Conservation (phyloP, 2,888 invertebrate genomes). For the Isoperla grammatica region DNA sequence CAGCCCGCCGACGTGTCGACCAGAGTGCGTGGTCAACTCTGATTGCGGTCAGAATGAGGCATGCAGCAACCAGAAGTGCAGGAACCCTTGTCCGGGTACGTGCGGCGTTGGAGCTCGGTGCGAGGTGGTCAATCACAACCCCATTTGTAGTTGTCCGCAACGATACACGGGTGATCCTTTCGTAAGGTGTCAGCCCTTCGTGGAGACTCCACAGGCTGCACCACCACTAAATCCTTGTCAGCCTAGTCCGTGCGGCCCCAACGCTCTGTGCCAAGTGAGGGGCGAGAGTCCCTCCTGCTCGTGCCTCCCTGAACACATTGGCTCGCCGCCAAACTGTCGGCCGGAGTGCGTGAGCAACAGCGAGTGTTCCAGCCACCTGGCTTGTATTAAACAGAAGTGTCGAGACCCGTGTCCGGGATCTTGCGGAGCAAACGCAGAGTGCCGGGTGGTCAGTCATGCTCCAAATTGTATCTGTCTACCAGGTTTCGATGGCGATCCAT, state of each 20-base stretch:
- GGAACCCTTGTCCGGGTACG: slow-evolving; percentile 53
- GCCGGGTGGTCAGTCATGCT: slow-evolving; percentile 69
- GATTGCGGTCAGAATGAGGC: slow-evolving; percentile 50
- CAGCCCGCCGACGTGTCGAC: slow-evolving; percentile 45
- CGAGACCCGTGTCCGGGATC: slow-evolving; percentile 50
- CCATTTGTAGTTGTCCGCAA: slow-evolving; percentile 56
- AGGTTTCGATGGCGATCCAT: slow-evolving; percentile 61
- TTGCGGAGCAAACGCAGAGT: slow-evolving; percentile 54
- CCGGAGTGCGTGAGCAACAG: slow-evolving; percentile 55
- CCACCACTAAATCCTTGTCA: slow-evolving; percentile 36
- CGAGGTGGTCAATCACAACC: slow-evolving; percentile 59
- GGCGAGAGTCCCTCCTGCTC: slow-evolving; percentile 40
- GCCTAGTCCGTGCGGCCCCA: slow-evolving; percentile 39
- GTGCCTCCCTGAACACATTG: slow-evolving; percentile 40
- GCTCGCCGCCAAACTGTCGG: slow-evolving; percentile 38
- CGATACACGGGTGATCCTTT: slow-evolving; percentile 60
- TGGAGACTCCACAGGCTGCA: slow-evolving; percentile 20
- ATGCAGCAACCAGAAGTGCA: slow-evolving; percentile 61
- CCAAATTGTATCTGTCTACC: slow-evolving; percentile 58
- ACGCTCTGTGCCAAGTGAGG: slow-evolving; percentile 38
- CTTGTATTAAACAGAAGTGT: slow-evolving; percentile 51
- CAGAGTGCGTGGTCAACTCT: slow-evolving; percentile 45
- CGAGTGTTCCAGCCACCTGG: slow-evolving; percentile 46
- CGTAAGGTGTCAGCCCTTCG: slow-evolving; percentile 37
- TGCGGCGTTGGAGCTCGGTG: slow-evolving; percentile 56